Base-by-base conservation (phyloP, 2,113 vertebrate species). In the Furnarius figulus region DNA sequence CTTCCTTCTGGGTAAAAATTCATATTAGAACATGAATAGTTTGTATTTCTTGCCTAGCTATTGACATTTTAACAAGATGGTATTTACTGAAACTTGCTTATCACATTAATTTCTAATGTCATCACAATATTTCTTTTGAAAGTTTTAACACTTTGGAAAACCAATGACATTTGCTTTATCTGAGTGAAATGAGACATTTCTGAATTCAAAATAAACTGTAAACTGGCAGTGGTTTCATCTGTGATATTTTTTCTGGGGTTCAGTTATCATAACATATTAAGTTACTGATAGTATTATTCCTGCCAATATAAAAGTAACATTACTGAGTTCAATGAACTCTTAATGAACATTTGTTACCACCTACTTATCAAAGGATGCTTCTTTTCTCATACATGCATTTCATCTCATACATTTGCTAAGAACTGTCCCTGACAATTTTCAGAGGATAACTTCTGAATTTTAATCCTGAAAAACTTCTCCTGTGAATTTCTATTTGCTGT, bases 21-120 rank as follows among this genome's bases (percentile, higher is more conserved):
- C 2, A 1, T 85, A 46, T 56, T 30, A 68, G 35, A 86, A 76
- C 2, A 15, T n/a, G 11, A 28, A 30, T 47, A 67, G n/a, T 53
- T 82, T 89, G 25, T 87, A 24, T 90, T 90, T 3, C 44, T 82
- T 75, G 44, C 39, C 21, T 70, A 83, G 31, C 33, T 72, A 30
- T 71, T 23, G 21, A 82, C 42, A 87, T 95, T 91, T 94, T 75
- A 85, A 52, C 27, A 72, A 49, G n/a, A 75, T 71, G 77, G 27
- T 90, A 67, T 90, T 95, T 90, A 46, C n/a, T 79, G 53, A 87
- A 83, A 72, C 23, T 68, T 90, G 46, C 61, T 82, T 85, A 85
- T 72, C 68, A 65, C 25, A 31, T 66, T 91, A 89, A 70, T 94
- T 94, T 89, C 50, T 77, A 86, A 80, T 92, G 55, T 10, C 46